Evolutionary conservation across 2,113 vertebrate species (phyloP), one percentile per base, ranked within the genome.

Genomic region (Syngnathus scovelli): DNA sequence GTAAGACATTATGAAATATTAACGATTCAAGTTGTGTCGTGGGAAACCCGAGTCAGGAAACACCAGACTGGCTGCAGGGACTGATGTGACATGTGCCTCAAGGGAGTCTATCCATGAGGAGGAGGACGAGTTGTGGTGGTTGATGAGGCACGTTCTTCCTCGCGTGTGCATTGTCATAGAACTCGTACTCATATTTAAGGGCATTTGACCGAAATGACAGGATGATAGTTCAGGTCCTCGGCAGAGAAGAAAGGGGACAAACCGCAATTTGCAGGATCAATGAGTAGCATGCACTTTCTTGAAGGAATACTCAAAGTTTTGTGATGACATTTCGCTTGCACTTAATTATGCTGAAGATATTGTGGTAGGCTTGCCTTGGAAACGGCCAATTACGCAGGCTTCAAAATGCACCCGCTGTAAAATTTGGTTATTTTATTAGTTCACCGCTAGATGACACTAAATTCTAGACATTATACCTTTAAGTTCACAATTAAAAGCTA

Each of bases 1-100:
- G 78, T 67, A 79, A 75, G 73, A 79, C 75, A 44, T 44, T 67
- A 51, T 92, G 80, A 89, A 92, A 89, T 87, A 91, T 92, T 89
- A 51, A 92, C 55, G 19, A 9, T 16, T 51, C 36, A 73, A 70
- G 84, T 82, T 79, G 65, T 70, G 55, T 21, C 16, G 55, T 46
- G 65, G 77, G 88, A 85, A 88, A 91, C 83, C 70, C 0, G 78
- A 86, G 70, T 49, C 69, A 43, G 67, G 44, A 68, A 78, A 82
- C 69, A 55, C 59, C 71, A 46, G 68, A 48, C 65, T 33, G 74
- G 72, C 65, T 61, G 69, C 66, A 65, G 62, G 67, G 13, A 69
- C 58, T 68, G 46, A 44, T 59, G 36, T 13, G 66, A 68, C 72
- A 70, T 66, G 67, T 71, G 67, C 68, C 48, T 33, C 19, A 44